Evolutionary conservation across 2,113 vertebrate species (phyloP), one percentile per base, ranked within the genome.

Genomic region (Gyps fulvus): DNA sequence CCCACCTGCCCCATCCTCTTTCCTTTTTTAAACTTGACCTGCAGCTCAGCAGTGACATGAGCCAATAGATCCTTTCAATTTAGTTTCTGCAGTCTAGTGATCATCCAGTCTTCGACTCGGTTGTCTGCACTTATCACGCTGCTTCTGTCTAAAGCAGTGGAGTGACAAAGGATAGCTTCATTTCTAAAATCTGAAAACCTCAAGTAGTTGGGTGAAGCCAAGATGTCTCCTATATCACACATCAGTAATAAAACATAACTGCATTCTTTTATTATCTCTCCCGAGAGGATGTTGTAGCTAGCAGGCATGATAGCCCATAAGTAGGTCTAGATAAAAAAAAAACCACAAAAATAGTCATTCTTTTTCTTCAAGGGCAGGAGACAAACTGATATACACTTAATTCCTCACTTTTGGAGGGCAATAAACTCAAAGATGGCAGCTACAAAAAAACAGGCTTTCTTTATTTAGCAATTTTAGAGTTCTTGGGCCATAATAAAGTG

Each of bases 401-500:
- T 62, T 73, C 34, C 40, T 88, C 34, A 19, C 10, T 73, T 79
- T 76, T 42, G 16, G 40, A 80, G 10, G 16, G 54, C 58, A 90
- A 86, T 96, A 95, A 93, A 80, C 47, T 83, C 40, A 57, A 76
- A 83, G 36, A 7, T 90, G 59, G 13, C 63, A 93, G 67, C 66
- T 80, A 72, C 47, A 92, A 85, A 92, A 69, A 83, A 32, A 1
- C 4, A 71, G 10, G 3, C 17, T 95, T 95, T 2, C 45, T 90
- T 92, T 95, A 83, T 89, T 95, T 91, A 87, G 63, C 55, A 84
- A 21, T 94, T 94, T 90, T 62, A 87, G 63, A 61, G 55, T 91
- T 94, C 50, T 74, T 81, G 25, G 42, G 29, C 76, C 45, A 38
- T 62, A 94, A 82, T 82, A 94, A 93, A 91, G 34, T 52, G 34